Base-by-base conservation (phyloP, 2,888 invertebrate genomes). In the Folsomia candida region DNA sequence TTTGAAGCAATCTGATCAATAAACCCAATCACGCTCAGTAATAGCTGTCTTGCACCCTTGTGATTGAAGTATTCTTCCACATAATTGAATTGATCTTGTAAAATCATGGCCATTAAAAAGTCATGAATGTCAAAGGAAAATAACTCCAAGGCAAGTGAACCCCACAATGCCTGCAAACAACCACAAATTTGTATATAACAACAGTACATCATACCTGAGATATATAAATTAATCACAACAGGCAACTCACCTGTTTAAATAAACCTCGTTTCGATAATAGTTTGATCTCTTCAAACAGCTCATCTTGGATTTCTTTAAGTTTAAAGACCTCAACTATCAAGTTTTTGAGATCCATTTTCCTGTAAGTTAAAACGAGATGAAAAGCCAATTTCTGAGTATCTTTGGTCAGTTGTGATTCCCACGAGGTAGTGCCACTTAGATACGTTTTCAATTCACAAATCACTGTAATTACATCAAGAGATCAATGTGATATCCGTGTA, bases 61-160 rank as follows among this genome's bases (percentile, higher is more conserved):
- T 87, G 87, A 62, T 84, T 83, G 77, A 94, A 84, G 84, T 91
- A 93, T 70, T 90, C 90, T 82, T 94, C 92, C 59, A 90, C 89
- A 76, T 91, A 83, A 75, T 87, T 88, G 18, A 89, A 83, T 82
- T 91, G 93, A 81, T 93, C 93, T 85, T 94, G 92, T 57, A 94
- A 84, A 78, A 94, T 85, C 67, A 94, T 84, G 0, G 94, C 94
- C 74, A 94, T 85, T 6, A 92, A 81, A 78, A 93, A 86, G 69
- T 89, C 88, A 81, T 90, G 87, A 66, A 91, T 87, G 63, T 86
- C 84, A 82, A 92, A 91, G 68, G 87, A 84, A 73, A 87, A 89
- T 51, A 92, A 82, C 74, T 89, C 85, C 81, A 92, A 84, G 66
- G 89, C 85, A 67, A 88, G 86, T 6, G 88, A 86, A 83, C 89